A percentile compares a stretch with the other conserved stretches of the same genome.
phyloP scores from a whole-genome alignment of 2,888 invertebrate species.

The Callimorpha dominula region DNA sequence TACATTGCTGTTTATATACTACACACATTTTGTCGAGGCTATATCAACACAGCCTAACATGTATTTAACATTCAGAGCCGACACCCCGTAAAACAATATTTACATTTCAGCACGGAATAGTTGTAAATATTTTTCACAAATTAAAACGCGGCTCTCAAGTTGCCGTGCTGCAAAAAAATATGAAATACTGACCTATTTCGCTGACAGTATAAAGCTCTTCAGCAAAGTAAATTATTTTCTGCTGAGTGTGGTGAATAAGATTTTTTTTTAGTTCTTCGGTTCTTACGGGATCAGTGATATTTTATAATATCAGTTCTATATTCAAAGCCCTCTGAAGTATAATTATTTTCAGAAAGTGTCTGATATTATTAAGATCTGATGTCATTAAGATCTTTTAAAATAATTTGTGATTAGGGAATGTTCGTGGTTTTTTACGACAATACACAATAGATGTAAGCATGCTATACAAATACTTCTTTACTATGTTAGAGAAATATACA shows the following conservation, averaged over 20 bases:
- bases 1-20: no score
- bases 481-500: no score
- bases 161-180: conserved; percentile 45
- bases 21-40: neutral
- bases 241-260: conserved; percentile 38
- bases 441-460: no score
- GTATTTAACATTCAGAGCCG: neutral
- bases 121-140: conserved; percentile 50
- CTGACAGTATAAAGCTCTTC: conserved; percentile 63
- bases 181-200: conserved; percentile 66
- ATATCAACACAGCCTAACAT: neutral
- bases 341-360: neutral
- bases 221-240: conserved; percentile 69
- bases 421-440: neutral
- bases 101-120: conserved; percentile 7
- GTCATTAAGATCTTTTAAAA: neutral
- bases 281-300: conserved; percentile 33
- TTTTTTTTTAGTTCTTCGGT: conserved; percentile 33
- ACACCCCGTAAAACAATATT: neutral
- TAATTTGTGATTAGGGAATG: neutral
- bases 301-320: conserved; percentile 33
- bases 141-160: conserved; percentile 55
- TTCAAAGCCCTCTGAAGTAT: conserved; percentile 3
- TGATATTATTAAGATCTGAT: neutral
- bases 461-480: no score